These are phyloP conservation scores for Myiopsitta monachus DNA, from an alignment of 2,113 vertebrate species.

Conservation along the genomic window DNA sequence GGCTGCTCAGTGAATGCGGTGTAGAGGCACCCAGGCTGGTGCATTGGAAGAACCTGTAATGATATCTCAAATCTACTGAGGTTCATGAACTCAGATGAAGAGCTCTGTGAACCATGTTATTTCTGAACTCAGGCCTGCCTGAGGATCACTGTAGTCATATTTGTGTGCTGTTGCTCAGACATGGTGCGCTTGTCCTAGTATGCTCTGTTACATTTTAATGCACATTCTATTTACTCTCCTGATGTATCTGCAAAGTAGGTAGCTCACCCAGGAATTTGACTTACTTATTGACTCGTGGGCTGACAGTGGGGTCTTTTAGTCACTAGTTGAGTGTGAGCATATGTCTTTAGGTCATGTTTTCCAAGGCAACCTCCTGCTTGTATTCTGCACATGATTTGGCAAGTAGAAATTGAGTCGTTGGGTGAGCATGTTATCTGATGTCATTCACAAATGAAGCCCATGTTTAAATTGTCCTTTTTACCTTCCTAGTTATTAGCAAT, in stretches of 20 bases:
- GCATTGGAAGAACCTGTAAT: not conserved
- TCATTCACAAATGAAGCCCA: not conserved
- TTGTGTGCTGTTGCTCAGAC: not conserved
- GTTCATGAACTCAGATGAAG: not conserved
- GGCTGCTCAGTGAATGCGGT: not conserved
- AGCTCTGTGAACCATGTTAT: not conserved
- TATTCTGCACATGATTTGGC: not conserved
- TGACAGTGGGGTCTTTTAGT: not conserved
- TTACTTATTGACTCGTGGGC: not conserved
- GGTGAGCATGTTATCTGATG: not conserved
- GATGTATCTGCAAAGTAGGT: not conserved
- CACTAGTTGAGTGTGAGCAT: not conserved
- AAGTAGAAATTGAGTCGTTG: not conserved
- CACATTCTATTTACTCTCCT: not conserved
- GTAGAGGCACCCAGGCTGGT: not conserved
- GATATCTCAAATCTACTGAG: not conserved
- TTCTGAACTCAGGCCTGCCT: not conserved
- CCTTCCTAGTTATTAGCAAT: not conserved
- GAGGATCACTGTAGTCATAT: not conserved
- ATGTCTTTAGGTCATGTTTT: not conserved
- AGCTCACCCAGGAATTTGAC: not conserved
- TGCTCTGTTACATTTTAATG: not conserved
- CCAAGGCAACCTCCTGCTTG: not conserved
- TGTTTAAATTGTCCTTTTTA: slow-evolving; percentile 10
- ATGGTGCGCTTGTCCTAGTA: not conserved